Percentiles rank a stretch among this genome's conserved stretches.
Evolutionary conservation across 2,113 vertebrate species (phyloP).

Genomic region (Cyanocitta stelleri): DNA sequence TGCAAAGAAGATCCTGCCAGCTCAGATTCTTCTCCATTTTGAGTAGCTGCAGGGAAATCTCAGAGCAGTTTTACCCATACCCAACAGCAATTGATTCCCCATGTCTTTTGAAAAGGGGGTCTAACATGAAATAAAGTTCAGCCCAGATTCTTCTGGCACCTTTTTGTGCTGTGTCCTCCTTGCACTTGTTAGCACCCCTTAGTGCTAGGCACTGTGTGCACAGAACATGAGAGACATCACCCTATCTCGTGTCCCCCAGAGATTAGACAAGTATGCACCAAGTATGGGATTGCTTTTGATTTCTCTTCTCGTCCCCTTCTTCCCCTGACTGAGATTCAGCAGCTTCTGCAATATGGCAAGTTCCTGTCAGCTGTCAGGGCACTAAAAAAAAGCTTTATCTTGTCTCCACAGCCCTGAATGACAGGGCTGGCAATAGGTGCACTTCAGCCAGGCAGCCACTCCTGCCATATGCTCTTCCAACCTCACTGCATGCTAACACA

Average conservation of each 20-base stretch:
- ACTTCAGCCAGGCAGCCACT: constrained; percentile 11
- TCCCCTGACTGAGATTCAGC: neutral
- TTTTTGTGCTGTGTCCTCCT: neutral
- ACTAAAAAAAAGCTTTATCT: constrained; percentile 43
- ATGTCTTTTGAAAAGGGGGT: neutral
- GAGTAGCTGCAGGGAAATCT: neutral
- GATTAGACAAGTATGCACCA: neutral
- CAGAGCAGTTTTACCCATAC: neutral
- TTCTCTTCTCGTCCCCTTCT: neutral
- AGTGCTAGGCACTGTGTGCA: neutral
- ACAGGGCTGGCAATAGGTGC: constrained; percentile 13
- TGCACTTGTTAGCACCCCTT: neutral
- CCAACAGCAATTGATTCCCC: neutral
- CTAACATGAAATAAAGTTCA: neutral
- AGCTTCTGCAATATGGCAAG: neutral
- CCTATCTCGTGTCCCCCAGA: neutral
- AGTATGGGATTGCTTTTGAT: neutral
- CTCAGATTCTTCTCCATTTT: neutral
- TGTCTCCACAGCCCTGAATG: neutral
- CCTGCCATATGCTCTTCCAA: constrained; percentile 37
- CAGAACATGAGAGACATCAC: neutral
- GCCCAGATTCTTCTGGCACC: neutral
- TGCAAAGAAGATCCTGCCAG: neutral
- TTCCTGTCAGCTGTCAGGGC: constrained; percentile 15
- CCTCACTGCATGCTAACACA: constrained; percentile 13